Base-by-base conservation (phyloP, 2,113 vertebrate species). In the Cavia aperea region DNA sequence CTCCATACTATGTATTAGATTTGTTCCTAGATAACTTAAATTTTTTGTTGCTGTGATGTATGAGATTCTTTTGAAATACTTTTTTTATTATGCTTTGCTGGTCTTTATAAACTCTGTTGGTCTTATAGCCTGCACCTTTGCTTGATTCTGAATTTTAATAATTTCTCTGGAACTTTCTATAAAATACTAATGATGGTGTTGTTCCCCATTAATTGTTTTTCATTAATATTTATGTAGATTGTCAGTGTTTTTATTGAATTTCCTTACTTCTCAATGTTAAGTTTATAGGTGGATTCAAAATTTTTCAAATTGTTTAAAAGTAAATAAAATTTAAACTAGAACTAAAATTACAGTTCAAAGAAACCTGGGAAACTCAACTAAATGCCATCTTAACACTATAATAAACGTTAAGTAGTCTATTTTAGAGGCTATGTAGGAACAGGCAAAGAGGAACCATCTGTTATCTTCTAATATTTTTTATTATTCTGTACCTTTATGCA, bases 301-400 rank as follows among this genome's bases (percentile, higher is more conserved):
- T 8, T 21, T 91, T 90, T 92, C 81, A 87, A 94, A 49, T 21
- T 93, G 31, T 87, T 93, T 56, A 78, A 94, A 95, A 90, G 56
- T 86, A 92, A 94, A 78, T 46, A 68, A 88, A 93, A 68, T 93
- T 81, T 79, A 96, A 94, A 77, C 82, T 95, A 63, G 63, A 83
- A 66, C 12, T 84, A 85, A 94, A 63, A 24, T 73, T 33, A 93
- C 26, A 90, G 65, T 81, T 90, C 56, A 88, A 6, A 95, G 66
- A 77, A 93, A 90, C 86, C 51, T 91, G 29, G 95, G 58, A 90
- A 86, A 39, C 14, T 82, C 43, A 83, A n/a, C 63, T 65, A 33
- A 94, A 65, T 95, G 89, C 23, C 26, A 70, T 84, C 91, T 92
- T 81, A 88, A 93, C 54, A 11, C 46, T 39, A 2, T 60, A 87